A percentile compares a stretch with the other conserved stretches of the same genome.
phyloP scores from a whole-genome alignment of 2,113 vertebrate genomes.

The Taurulus bubalis region DNA sequence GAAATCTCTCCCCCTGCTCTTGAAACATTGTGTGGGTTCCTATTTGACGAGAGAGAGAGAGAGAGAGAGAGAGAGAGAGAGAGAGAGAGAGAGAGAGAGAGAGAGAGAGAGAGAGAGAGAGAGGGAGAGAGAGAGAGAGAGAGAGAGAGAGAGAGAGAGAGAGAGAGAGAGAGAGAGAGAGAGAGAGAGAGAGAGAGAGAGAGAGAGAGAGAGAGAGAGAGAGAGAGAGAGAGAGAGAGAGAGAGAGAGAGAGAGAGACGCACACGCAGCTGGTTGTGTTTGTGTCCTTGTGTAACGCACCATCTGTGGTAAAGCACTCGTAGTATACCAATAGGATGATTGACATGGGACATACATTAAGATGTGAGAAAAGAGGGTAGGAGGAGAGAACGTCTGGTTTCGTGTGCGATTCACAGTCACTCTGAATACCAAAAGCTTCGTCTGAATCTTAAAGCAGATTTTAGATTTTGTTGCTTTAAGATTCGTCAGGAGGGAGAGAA shows the following conservation, averaged over 20 bases:
- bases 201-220: slow-evolving; percentile 26
- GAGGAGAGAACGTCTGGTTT: slow-evolving; percentile 46
- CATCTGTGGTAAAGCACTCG: slow-evolving; percentile 66
- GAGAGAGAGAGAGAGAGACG: slow-evolving; percentile 19
- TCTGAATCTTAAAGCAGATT: slow-evolving; percentile 5
- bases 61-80: slow-evolving; percentile 34
- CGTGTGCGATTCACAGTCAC: slow-evolving; percentile 36
- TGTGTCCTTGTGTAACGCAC: slow-evolving; percentile 75
- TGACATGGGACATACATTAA: slow-evolving; percentile 63
- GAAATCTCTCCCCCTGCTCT: slow-evolving; percentile 45
- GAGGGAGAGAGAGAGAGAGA: slow-evolving; percentile 19
- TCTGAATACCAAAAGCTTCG: slow-evolving; percentile 32
- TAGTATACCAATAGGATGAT: slow-evolving; percentile 42
- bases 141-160: slow-evolving; percentile 17
- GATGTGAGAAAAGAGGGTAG: slow-evolving; percentile 40
- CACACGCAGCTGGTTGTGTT: slow-evolving; percentile 44
- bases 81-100: slow-evolving; percentile 25
- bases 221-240: slow-evolving; percentile 30
- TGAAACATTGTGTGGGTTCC: slow-evolving; percentile 67
- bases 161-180: slow-evolving; percentile 34
- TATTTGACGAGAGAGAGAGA: slow-evolving; percentile 44
- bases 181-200: slow-evolving; percentile 14
- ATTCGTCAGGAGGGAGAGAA: not conserved
- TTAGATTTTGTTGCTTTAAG: slow-evolving; percentile 18
- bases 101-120: slow-evolving; percentile 21